Conservation (phyloP, 2,797 vertebrate genomes). For the Buphagus erythrorhynchus region DNA sequence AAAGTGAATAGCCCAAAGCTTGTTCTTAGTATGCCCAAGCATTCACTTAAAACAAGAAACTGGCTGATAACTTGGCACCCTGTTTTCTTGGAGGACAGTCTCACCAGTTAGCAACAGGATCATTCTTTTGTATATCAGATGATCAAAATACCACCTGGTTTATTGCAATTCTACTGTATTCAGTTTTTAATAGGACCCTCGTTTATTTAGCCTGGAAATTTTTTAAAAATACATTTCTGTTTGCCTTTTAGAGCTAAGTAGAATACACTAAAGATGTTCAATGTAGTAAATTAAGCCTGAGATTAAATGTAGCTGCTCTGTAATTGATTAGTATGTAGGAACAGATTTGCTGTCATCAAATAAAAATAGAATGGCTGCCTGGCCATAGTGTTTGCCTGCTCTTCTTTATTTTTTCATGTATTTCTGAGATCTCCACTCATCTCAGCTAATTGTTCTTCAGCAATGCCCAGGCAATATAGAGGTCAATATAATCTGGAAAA, state of each 20-base stretch:
- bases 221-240: neutral
- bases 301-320: conserved; percentile 21
- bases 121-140: neutral
- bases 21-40: neutral
- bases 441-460: neutral
- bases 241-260: neutral
- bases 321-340: conserved; percentile 13
- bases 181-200: neutral
- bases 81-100: neutral
- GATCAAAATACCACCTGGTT: neutral
- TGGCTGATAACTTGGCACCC: neutral
- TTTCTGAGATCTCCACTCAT: neutral
- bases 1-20: neutral
- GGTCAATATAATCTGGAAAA: neutral
- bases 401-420: neutral
- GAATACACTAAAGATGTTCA: neutral
- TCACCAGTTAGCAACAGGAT: neutral
- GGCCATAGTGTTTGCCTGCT: neutral
- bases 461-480: neutral
- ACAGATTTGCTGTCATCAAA: conserved; percentile 33
- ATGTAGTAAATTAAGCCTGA: neutral
- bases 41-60: neutral
- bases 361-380: conserved; percentile 26
- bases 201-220: neutral
- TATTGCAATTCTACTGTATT: neutral